These are phyloP conservation scores for Muscidifurax raptorellus DNA, from an alignment of 1,140 invertebrate genomes.

Conservation along the genomic window DNA sequence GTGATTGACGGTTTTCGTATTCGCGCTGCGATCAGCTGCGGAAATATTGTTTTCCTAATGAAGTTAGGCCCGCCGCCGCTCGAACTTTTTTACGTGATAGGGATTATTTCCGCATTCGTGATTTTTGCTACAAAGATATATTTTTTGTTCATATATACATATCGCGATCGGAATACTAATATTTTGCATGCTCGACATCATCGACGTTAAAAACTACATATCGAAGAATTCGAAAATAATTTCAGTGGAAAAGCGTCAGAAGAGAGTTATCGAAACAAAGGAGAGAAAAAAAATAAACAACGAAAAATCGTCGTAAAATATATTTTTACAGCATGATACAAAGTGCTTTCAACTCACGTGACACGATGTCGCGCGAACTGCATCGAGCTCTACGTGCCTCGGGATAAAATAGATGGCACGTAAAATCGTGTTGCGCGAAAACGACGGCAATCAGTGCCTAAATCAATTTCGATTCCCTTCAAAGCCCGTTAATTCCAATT, in stretches of 20 bases:
- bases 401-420: constrained; percentile 31
- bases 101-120: not conserved
- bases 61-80: not conserved
- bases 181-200: too few species aligned
- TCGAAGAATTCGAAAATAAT: not conserved
- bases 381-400: not conserved
- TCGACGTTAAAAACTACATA: too few species aligned
- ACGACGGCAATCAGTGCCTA: constrained; percentile 51
- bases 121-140: too few species aligned
- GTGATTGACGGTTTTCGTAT: constrained; percentile 15
- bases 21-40: not conserved
- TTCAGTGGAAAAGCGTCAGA: not conserved
- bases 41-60: constrained; percentile 25
- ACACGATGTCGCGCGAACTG: too few species aligned
- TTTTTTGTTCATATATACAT: too few species aligned
- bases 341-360: not conserved
- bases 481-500: constrained; percentile 64
- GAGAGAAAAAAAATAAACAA: not conserved
- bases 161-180: too few species aligned
- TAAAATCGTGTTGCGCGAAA: constrained; percentile 46
- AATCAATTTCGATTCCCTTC: constrained; percentile 59
- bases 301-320: not conserved
- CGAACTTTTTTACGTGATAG: not conserved
- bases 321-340: not conserved
- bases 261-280: not conserved